Conservation (phyloP, 2,888 invertebrate genomes). For the Seira ritae region DNA sequence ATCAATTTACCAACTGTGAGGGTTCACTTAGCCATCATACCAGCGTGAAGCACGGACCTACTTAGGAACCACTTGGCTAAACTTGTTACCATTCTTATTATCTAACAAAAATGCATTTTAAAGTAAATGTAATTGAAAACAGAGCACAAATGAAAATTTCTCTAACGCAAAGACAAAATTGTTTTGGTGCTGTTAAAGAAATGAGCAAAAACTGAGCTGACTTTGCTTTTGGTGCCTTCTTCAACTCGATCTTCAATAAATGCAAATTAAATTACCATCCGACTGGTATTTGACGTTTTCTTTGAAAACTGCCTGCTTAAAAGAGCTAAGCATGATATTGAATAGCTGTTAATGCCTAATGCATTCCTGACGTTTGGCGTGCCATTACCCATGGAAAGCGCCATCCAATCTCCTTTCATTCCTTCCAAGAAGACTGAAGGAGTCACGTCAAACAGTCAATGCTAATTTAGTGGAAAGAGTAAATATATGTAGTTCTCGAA, state of each 20-base stretch:
- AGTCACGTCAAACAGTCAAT: conserved; percentile 12
- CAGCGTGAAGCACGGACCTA: too few species aligned
- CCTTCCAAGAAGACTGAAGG: not conserved
- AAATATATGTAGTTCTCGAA: conserved; percentile 13
- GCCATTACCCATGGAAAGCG: not conserved
- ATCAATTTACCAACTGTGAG: conserved; percentile 39
- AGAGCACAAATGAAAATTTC: not conserved
- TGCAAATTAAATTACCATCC: conserved; percentile 40
- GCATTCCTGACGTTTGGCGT: not conserved
- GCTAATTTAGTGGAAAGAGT: conserved; percentile 36
- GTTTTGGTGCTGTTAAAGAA: too few species aligned
- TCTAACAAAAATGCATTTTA: conserved; percentile 15
- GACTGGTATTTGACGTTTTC: conserved; percentile 1
- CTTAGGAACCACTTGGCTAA: too few species aligned
- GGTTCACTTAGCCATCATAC: too few species aligned
- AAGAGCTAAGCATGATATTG: not conserved
- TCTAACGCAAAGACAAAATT: too few species aligned
- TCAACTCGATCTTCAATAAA: conserved; percentile 28
- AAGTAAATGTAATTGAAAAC: conserved; percentile 26
- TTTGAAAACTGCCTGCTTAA: too few species aligned
- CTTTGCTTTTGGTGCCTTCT: too few species aligned
- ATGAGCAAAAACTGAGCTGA: too few species aligned
- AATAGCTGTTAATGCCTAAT: not conserved
- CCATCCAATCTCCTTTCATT: too few species aligned
- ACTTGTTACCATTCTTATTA: not conserved